Conservation (phyloP, 2,888 invertebrate species). For the Polymixis flavicincta region DNA sequence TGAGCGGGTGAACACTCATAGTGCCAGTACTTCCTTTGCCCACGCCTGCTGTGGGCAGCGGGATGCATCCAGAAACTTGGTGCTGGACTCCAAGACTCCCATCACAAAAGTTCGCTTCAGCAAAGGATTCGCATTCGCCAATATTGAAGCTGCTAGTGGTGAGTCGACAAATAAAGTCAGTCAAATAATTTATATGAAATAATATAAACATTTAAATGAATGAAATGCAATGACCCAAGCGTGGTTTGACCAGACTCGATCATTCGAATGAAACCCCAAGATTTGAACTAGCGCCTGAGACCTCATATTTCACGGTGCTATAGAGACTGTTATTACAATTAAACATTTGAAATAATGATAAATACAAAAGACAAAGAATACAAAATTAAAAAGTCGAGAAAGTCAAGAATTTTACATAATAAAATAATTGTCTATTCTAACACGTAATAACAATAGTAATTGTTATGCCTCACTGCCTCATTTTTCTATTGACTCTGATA, state of each 20-base stretch:
- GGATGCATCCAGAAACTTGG: conserved; percentile 94
- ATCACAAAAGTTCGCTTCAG: conserved; percentile 95
- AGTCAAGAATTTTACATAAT: background rate
- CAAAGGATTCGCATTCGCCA: conserved; percentile 95
- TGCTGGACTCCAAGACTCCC: conserved; percentile 92
- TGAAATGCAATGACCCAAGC: too few species aligned
- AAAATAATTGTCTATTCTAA: background rate
- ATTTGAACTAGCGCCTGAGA: too few species aligned
- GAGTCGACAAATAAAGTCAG: conserved; percentile 54
- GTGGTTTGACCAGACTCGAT: too few species aligned
- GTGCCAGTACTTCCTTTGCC: conserved; percentile 94
- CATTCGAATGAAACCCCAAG: too few species aligned
- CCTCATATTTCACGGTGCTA: too few species aligned
- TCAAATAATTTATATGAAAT: too few species aligned
- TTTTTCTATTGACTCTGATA: background rate
- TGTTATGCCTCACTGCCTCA: background rate
- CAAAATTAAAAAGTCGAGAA: background rate
- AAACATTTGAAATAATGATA: too few species aligned
- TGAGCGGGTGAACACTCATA: conserved; percentile 95
- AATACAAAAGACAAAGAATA: too few species aligned
- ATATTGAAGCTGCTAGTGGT: conserved; percentile 93
- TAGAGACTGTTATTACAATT: background rate
- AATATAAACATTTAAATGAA: too few species aligned
- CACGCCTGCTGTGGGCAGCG: conserved; percentile 94
- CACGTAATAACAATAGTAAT: background rate